Conservation (phyloP, 2,888 invertebrate genomes). For the Teinopalpus imperialis region DNA sequence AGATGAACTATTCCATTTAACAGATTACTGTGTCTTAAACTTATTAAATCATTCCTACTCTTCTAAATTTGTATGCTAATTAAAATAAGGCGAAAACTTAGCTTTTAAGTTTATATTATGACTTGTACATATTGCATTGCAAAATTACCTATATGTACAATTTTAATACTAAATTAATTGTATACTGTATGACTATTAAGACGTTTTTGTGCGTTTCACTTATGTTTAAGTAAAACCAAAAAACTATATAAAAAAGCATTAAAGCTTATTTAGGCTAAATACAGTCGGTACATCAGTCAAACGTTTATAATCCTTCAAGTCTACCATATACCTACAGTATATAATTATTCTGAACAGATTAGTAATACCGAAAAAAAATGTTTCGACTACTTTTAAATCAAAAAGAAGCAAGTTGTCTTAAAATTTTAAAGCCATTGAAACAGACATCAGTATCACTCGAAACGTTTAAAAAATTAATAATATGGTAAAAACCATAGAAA, state of each 20-base stretch:
- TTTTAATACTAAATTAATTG: conserved; percentile 40
- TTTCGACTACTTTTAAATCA: too few relatives aligned
- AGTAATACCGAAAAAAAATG: too few relatives aligned
- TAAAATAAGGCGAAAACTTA: conserved; percentile 6
- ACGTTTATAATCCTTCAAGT: neutral
- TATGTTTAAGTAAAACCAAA: conserved; percentile 30
- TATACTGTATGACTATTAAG: conserved; percentile 54
- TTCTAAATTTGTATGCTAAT: neutral
- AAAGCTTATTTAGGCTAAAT: conserved; percentile 7
- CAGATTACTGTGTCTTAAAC: conserved; percentile 3
- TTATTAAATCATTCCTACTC: neutral
- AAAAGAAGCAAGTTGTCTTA: too few relatives aligned
- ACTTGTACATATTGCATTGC: conserved; percentile 68
- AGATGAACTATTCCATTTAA: conserved; percentile 13
- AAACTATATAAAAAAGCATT: conserved; percentile 19
- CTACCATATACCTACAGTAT: too few relatives aligned
- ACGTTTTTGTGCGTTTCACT: conserved; percentile 62
- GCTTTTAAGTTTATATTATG: conserved; percentile 31
- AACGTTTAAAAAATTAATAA: too few relatives aligned
- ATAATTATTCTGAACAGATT: neutral
- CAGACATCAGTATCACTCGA: too few relatives aligned
- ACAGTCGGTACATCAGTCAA: conserved; percentile 16
- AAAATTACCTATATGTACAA: conserved; percentile 39
- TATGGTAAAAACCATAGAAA: too few relatives aligned
- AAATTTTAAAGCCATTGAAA: conserved; percentile 4